A percentile compares a stretch with the other conserved stretches of the same genome.
Conservation (phyloP, 2,797 vertebrate species). For the Ciconia nigra region DNA sequence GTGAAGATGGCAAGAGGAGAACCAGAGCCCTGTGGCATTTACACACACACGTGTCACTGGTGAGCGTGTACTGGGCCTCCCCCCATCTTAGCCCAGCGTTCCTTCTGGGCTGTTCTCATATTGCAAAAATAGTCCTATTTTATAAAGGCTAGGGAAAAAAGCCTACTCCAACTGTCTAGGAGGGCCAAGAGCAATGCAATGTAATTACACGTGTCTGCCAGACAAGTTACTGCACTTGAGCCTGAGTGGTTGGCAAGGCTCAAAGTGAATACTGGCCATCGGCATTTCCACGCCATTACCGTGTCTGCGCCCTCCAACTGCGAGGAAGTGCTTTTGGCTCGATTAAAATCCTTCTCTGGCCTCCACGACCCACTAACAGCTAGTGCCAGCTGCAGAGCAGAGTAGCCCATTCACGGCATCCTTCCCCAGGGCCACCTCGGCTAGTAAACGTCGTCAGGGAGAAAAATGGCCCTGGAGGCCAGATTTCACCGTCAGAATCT, state of each 20-base stretch:
- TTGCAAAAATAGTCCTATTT: background rate
- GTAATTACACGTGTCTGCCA: background rate
- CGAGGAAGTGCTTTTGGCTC: background rate
- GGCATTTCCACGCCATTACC: background rate
- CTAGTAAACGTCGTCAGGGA: background rate
- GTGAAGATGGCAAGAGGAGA: background rate
- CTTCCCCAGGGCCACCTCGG: background rate
- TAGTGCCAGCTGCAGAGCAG: background rate
- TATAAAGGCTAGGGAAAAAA: background rate
- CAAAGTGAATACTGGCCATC: background rate
- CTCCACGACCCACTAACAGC: background rate
- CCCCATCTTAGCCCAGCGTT: background rate
- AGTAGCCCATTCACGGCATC: background rate
- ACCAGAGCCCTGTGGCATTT: background rate
- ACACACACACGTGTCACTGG: accelerated
- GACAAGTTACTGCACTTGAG: background rate
- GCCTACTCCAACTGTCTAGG: background rate
- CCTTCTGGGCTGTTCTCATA: background rate
- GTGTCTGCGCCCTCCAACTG: background rate
- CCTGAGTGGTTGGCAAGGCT: background rate
- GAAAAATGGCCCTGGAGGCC: background rate
- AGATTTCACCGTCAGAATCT: background rate
- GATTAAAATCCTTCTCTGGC: background rate
- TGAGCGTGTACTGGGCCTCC: background rate
- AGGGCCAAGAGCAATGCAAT: background rate